Evolutionary conservation across 1,140 invertebrate species (phyloP), one percentile per base, ranked within the genome.

Genomic region (Drosophila yakuba): DNA sequence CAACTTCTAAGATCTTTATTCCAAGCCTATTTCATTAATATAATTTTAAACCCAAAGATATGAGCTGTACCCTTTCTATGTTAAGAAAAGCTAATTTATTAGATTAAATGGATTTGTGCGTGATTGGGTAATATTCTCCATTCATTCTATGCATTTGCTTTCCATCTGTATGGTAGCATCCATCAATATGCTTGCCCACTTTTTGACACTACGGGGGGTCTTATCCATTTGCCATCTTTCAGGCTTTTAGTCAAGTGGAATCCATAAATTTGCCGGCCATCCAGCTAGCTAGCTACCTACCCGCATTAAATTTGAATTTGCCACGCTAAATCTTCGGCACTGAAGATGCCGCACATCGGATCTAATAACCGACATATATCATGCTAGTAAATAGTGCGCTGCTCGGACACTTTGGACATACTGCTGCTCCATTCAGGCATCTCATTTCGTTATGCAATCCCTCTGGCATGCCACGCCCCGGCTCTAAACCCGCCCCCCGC

Each of bases 401-500:
- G 23, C 23, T 50, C 23, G 59, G 36, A 61, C 47, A 32, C 47
- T 41, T 60, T 51, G 58, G 45, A 36, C 50, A 50, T 5, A 36
- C 15, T 51, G n/a, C 38, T 32, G 43, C 25, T 32, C 35, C 60
- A 44, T 55, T 63, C 39, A 55, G 52, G 60, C 60, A 55, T 63
- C 60, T 63, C 50, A 63, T 63, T 55, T 55, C 17, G 28, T 63
- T 52, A 62, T 63, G 50, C 60, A 63, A 63, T 62, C 48, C 48
- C 35, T 20, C 45, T 7, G 11, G 7, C 32, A 15, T 6, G n/a
- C 8, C 38, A 23, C 32, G 2, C 14, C 10, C 12, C 14, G 12
- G 3, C 14, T 3, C 32, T 32, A 32, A 32, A 0, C 0, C 7
- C 8, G 0, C 14, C 11, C 20, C 8, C 10, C 6, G 23, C 41